Conservation (phyloP, 2,113 vertebrate species). For the Strix aluco region DNA sequence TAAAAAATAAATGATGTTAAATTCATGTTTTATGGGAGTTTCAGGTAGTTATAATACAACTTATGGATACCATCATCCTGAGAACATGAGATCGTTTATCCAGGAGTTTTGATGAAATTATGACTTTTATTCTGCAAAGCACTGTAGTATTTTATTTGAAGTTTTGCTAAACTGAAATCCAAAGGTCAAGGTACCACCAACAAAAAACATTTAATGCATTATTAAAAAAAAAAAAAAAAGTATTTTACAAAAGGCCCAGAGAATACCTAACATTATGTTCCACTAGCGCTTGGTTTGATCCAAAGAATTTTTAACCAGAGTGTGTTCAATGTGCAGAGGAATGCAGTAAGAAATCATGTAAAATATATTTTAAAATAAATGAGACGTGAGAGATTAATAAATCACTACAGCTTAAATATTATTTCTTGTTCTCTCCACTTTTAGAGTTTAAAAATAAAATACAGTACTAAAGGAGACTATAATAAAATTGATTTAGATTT, state of each 20-base stretch:
- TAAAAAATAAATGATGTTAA: slow-evolving; percentile 6
- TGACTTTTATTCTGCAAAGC: background rate
- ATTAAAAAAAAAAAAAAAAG: background rate
- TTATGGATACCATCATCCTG: background rate
- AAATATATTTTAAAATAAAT: background rate
- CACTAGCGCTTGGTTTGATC: background rate
- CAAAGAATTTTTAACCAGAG: background rate
- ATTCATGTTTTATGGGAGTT: slow-evolving; percentile 7
- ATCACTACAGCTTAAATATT: background rate
- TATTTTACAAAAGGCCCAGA: background rate
- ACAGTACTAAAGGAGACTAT: background rate
- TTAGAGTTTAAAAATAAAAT: background rate
- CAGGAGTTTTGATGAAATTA: background rate
- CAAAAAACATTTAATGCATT: background rate
- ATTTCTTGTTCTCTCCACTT: background rate
- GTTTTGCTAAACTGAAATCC: background rate
- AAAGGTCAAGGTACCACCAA: background rate
- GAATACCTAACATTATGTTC: background rate
- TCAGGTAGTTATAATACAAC: background rate
- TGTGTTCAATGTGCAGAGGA: background rate
- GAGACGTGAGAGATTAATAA: background rate
- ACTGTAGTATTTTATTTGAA: background rate
- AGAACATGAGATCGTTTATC: background rate
- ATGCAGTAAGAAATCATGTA: background rate
- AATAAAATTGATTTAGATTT: background rate